Base-by-base conservation (phyloP, 2,113 vertebrate genomes). In the Galemys pyrenaicus region DNA sequence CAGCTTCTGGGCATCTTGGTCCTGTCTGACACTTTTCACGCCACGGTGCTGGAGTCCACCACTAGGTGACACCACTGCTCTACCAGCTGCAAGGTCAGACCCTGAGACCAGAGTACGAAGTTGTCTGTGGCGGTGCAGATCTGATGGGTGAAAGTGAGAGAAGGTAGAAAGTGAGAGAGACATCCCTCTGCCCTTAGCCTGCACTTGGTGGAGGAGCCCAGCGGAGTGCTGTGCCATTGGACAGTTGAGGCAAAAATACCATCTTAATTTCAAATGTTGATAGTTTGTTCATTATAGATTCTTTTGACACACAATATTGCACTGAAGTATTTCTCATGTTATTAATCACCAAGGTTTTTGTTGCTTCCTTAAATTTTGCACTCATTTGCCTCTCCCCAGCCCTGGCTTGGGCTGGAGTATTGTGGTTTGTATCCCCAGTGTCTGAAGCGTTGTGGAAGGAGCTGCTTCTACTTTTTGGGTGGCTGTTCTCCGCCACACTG, bases 11-110 rank as follows among this genome's bases (percentile, higher is more conserved):
- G 24, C 13, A 2, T 1, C 49, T 46, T 51, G 13, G 68, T 20
- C 0, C 32, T 3, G 49, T n/a, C 85, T 12, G 19, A 17, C 24
- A 2, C 26, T 32, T 32, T 71, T 71, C 41, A 28, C 5, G 0
- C 24, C 46, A 17, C 16, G 64, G 68, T 12, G 32, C 30, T 0
- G 7, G 67, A 74, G 39, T 19, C 51, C 32, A 5, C 96, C 92
- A 4, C 94, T 78, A 89, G 95, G 80, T 93, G 95, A 89, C 95
- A 12, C n/a, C 17, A 30, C 35, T 16, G 89, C 70, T 62, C 87
- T 28, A 24, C 67, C 32, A 30, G 16, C 41, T 0, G 0, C 51
- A 28, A 2, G 7, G 51, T 35, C 32, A 12, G 58, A 6, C 22
- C 11, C 4, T 2, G 35, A 24, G 26, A 6, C 8, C 10, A 4